Percentiles rank a stretch among this genome's conserved stretches.
phyloP scores from a whole-genome alignment of 2,113 vertebrate species.

The Uria aalge region DNA sequence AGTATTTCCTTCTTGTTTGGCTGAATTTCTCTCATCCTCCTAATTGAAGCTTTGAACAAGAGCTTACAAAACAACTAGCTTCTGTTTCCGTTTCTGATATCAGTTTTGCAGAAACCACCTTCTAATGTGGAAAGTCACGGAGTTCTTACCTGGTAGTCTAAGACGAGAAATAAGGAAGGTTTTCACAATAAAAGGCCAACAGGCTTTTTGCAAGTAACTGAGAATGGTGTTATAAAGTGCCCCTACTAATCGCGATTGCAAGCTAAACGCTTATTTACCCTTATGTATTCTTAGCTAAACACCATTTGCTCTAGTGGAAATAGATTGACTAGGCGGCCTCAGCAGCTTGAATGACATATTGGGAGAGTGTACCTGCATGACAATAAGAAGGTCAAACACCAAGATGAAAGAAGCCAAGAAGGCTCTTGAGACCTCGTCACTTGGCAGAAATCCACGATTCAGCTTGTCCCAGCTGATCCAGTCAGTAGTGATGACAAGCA shows the following conservation, averaged over 20 bases:
- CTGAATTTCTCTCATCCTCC: not conserved
- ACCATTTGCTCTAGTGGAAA: not conserved
- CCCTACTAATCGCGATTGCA: not conserved
- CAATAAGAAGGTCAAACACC: conserved; percentile 99
- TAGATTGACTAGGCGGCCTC: not conserved
- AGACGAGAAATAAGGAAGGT: not conserved
- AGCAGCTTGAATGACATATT: conserved; percentile 20
- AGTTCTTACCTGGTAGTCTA: not conserved
- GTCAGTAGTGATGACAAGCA: conserved; percentile 95
- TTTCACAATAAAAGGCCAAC: not conserved
- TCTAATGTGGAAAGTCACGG: not conserved
- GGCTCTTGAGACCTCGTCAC: conserved; percentile 95
- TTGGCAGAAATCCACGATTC: conserved; percentile 96
- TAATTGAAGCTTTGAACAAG: not conserved
- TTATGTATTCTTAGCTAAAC: not conserved
- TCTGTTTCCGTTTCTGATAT: not conserved
- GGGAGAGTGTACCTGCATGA: conserved; percentile 91
- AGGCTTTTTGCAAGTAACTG: not conserved
- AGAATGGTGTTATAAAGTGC: not conserved
- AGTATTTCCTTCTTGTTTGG: not conserved
- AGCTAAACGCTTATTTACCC: not conserved
- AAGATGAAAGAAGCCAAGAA: conserved; percentile 98
- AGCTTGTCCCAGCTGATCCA: conserved; percentile 99
- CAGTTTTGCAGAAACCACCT: not conserved
- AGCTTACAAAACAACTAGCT: not conserved